Conservation (phyloP, 1,140 invertebrate species). For the Coenobita brevimanus region DNA sequence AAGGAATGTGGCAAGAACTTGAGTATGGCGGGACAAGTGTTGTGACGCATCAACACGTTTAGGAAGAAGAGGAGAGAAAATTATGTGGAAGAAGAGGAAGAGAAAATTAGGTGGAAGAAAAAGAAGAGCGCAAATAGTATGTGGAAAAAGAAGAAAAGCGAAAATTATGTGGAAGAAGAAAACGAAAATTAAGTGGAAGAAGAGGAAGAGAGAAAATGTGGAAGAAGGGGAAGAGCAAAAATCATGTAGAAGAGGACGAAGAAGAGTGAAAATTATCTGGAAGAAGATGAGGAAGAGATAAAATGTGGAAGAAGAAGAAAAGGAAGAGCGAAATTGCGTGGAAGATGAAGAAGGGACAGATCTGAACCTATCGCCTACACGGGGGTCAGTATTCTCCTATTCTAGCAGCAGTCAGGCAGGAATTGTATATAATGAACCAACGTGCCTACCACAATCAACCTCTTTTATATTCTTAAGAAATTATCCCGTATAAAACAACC, state of each 20-base stretch:
- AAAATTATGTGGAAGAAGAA: background rate
- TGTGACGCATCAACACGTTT: too few relatives aligned
- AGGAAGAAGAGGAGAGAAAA: too few relatives aligned
- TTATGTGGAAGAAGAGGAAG: too few relatives aligned
- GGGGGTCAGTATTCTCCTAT: too few relatives aligned
- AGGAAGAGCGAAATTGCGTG: background rate
- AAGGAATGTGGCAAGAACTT: background rate
- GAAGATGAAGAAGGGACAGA: background rate
- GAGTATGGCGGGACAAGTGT: too few relatives aligned
- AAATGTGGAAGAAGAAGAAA: background rate
- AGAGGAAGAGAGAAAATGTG: background rate
- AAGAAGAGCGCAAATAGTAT: too few relatives aligned
- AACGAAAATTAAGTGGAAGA: background rate
- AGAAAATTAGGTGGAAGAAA: too few relatives aligned
- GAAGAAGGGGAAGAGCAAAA: background rate
- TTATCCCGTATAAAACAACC: too few relatives aligned
- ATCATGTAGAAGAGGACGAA: background rate
- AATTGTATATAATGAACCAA: too few relatives aligned
- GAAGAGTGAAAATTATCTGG: background rate
- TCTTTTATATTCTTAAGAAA: too few relatives aligned
- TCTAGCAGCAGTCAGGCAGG: too few relatives aligned
- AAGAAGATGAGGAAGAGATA: background rate
- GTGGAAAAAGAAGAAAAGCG: background rate
- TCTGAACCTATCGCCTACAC: background rate
- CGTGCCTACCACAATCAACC: too few relatives aligned